Evolutionary conservation across 1,140 invertebrate genomes (phyloP).

Genomic region (Diorhabda sublineata): DNA sequence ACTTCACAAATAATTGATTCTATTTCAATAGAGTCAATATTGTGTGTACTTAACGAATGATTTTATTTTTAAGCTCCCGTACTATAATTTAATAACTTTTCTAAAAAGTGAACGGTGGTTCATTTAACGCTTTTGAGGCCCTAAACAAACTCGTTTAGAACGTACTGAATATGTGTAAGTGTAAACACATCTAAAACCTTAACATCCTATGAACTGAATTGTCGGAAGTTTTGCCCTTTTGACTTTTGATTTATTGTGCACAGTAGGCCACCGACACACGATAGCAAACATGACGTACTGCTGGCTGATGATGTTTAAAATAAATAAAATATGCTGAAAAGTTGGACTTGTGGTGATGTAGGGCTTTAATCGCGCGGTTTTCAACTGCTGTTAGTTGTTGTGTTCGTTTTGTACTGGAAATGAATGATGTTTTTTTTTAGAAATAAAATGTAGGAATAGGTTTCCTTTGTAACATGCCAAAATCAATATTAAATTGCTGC

Average conservation of each 20-base stretch:
- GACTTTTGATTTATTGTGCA: not conserved
- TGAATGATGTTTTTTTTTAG: not conserved
- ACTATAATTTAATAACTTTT: too few species aligned
- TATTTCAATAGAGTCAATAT: too few species aligned
- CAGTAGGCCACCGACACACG: not conserved
- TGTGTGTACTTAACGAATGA: too few species aligned
- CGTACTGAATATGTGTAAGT: not conserved
- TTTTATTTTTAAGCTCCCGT: too few species aligned
- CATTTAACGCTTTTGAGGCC: too few species aligned
- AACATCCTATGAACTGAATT: not conserved
- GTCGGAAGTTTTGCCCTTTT: constrained; percentile 1
- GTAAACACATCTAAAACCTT: not conserved
- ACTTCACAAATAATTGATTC: too few species aligned
- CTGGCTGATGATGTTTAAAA: not conserved
- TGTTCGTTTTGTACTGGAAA: not conserved
- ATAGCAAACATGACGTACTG: not conserved
- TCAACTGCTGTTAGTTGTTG: not conserved
- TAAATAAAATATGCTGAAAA: not conserved
- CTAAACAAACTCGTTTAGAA: too few species aligned
- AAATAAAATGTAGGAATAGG: too few species aligned
- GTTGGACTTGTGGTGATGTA: not conserved
- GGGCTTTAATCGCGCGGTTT: not conserved
- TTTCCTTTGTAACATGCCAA: too few species aligned
- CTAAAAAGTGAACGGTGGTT: too few species aligned
- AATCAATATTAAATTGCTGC: too few species aligned